Base-by-base conservation (phyloP, 2,888 invertebrate genomes). In the Drosophila anceps region DNA sequence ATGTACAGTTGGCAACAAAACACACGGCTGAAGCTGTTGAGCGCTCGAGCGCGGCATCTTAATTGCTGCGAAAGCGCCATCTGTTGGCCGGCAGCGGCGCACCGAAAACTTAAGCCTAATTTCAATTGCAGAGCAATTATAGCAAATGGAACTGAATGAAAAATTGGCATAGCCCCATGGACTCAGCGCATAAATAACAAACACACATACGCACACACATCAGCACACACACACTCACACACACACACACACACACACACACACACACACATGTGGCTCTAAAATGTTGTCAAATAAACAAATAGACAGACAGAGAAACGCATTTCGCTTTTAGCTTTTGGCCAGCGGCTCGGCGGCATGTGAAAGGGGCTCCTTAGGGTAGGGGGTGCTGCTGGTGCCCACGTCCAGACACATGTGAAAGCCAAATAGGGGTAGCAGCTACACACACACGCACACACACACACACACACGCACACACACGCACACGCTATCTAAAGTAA, bases 251-350 rank as follows among this genome's bases (percentile, higher is more conserved):
- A 44, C 20, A 9, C 18, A 18, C 39, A 15, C 29, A 39, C 63
- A 29, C 43, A 29, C 37, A 58, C 44, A 61, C 57, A 74, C 67
- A 72, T 65, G 71, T 73, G 60, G 53, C 79, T 81, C 65, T 68
- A 76, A 81, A 79, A 84, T 81, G 83, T 85, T 83, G 78, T 85
- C 82, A 78, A 86, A 86, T 86, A 84, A 75, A 86, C 86, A 84
- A 84, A 80, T 71, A 84, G 84, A 84, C 73, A 76, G 76, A 69
- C 74, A 53, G 43, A 53, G 31, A 79, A 78, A 81, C 74, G 73
- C 71, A 71, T 76, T 85, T 81, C 66, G 61, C 63, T 70, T 70
- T 69, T 35, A 63, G 76, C 73, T 70, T 73, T 83, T 81, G 71
- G 79, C 70, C 76, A 74, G 58, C 73, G 50, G 33, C 43, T 69